Conservation (phyloP, 2,888 invertebrate genomes). For the Neoscelio sp. region DNA sequence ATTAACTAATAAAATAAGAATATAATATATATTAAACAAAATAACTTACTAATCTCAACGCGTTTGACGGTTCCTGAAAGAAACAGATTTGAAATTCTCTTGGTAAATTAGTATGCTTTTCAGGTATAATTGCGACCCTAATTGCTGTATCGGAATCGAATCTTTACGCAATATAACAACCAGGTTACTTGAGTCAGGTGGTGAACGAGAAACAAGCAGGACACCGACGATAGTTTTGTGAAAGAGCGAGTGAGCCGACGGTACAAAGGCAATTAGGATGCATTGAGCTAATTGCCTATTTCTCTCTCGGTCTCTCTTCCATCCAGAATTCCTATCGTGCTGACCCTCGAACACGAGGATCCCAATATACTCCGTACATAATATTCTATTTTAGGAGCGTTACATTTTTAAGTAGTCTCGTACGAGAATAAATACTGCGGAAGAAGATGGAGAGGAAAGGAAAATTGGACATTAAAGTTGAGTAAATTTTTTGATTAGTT, state of each 20-base stretch:
- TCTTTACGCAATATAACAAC: constrained; percentile 40
- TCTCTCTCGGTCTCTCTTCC: constrained; percentile 42
- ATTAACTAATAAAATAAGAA: too few relatives aligned
- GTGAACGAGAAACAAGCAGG: constrained; percentile 42
- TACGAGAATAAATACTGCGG: constrained; percentile 15
- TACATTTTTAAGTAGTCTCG: constrained; percentile 72
- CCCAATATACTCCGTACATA: constrained; percentile 58
- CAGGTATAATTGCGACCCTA: too few relatives aligned
- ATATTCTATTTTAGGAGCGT: constrained; percentile 72
- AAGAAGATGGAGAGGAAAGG: too few relatives aligned
- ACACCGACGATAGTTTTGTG: constrained; percentile 19
- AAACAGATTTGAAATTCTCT: too few relatives aligned
- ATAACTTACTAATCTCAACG: too few relatives aligned
- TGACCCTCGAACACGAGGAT: too few relatives aligned
- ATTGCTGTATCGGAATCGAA: too few relatives aligned
- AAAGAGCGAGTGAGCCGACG: constrained; percentile 53
- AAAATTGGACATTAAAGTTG: too few relatives aligned
- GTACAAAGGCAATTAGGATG: constrained; percentile 75
- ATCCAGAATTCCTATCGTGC: neutral
- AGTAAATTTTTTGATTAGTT: too few relatives aligned
- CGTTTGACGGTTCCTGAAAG: too few relatives aligned
- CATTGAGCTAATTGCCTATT: constrained; percentile 74
- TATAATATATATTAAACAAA: too few relatives aligned
- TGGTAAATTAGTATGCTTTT: too few relatives aligned
- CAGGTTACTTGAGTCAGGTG: constrained; percentile 54